Evolutionary conservation across 2,797 vertebrate species (phyloP).

Genomic region (Anas acuta): DNA sequence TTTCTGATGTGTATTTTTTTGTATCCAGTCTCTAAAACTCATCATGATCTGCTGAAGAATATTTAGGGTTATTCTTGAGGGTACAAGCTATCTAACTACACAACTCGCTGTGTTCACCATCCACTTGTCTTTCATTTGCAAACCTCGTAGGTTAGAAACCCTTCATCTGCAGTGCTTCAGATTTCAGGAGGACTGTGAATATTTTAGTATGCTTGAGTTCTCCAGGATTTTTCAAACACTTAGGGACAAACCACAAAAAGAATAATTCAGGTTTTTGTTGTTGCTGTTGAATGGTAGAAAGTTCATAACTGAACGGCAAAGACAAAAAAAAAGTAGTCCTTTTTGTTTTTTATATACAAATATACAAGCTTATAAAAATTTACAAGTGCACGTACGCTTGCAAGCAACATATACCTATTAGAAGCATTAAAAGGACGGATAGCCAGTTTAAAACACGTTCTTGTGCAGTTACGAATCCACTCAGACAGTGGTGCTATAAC

Average conservation of each 20-base stretch:
- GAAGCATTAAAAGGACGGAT: fast-evolving
- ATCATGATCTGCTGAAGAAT: not conserved
- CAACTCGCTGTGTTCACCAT: not conserved
- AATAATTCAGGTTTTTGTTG: not conserved
- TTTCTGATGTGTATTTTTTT: not conserved
- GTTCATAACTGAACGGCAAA: not conserved
- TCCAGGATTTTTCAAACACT: constrained; percentile 14
- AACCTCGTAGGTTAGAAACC: not conserved
- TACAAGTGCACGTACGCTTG: not conserved
- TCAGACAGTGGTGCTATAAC: constrained; percentile 46
- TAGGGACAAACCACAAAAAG: not conserved
- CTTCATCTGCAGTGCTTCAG: not conserved
- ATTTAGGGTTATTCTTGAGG: not conserved
- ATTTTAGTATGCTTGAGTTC: not conserved
- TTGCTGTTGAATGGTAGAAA: not conserved
- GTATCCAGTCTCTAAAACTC: not conserved
- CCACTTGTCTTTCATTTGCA: not conserved
- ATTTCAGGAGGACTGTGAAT: not conserved
- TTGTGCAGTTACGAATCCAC: not conserved
- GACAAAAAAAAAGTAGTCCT: not conserved
- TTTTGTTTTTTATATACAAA: not conserved
- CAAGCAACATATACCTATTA: not conserved
- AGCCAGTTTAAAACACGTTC: not conserved
- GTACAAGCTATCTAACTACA: not conserved
- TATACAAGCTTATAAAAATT: not conserved